Conservation (phyloP, 2,113 vertebrate species). For the Sapayoa aenigma region DNA sequence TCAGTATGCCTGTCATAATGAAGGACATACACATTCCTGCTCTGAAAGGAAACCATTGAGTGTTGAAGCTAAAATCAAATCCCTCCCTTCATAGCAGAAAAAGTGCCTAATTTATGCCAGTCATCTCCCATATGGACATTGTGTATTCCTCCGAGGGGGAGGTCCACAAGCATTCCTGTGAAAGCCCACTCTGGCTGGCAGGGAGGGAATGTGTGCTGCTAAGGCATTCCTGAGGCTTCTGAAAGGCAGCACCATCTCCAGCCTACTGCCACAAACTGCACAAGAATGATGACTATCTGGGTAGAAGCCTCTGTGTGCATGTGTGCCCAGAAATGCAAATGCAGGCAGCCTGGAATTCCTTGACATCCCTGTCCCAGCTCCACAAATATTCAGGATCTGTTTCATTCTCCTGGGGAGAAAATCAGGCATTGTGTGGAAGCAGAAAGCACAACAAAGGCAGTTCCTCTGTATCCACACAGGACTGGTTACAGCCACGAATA, state of each 20-base stretch:
- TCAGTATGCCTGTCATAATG: neutral
- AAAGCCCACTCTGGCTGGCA: constrained; percentile 6
- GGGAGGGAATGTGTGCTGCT: neutral
- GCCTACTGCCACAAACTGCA: neutral
- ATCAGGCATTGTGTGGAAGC: neutral
- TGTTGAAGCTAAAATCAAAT: neutral
- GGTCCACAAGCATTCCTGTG: neutral
- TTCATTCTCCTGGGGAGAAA: neutral
- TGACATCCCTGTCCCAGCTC: neutral
- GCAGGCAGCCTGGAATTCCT: neutral
- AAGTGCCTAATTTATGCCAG: neutral
- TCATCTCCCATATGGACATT: neutral
- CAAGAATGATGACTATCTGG: neutral
- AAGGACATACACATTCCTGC: accelerated
- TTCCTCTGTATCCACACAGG: neutral
- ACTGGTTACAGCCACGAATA: neutral
- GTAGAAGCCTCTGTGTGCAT: accelerated
- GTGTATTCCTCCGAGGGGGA: neutral
- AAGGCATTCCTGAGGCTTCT: constrained; percentile 20
- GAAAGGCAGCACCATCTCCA: neutral
- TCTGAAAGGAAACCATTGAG: neutral
- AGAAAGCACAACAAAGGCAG: neutral
- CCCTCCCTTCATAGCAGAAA: neutral
- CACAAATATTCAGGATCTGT: neutral
- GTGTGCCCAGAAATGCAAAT: neutral